Base-by-base conservation (phyloP, 2,113 vertebrate genomes). In the Engystomops pustulosus region DNA sequence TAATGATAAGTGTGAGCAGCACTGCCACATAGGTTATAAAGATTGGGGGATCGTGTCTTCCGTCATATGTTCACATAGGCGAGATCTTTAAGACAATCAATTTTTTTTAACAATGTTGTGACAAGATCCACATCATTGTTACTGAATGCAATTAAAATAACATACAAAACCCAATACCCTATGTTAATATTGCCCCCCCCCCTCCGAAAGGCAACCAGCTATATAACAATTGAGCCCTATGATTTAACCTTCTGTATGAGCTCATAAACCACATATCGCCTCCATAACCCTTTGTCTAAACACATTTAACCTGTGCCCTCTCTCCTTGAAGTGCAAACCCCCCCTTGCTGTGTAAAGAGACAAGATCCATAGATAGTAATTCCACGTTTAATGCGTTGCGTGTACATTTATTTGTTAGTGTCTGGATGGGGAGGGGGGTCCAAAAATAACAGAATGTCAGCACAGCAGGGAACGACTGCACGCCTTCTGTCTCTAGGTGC, bases 401-500 rank as follows among this genome's bases (percentile, higher is more conserved):
- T 47, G 38, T 47, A 47, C 58, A 18, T 80, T 80, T 80, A 80
- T 80, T 45, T 80, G 60, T 83, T 83, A 75, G 58, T 76, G 55
- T 27, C 70, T 67, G 27, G 11, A 76, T 83, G 75, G 49, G 75
- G 79, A 65, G 65, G 3, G 79, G 75, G 65, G 3, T 55, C 72
- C 45, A 58, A 53, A 72, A 85, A 85, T 70, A 79, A 68, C 41
- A 32, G 47, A 85, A 79, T 79, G 74, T 85, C 75, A 70, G 75
- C 83, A 70, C 83, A 79, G 83, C 18, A 70, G 74, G 83, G 83
- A 78, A 85, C 25, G 75, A 45, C 55, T 38, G 45, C 17, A 65
- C 30, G 18, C 49, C 65, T 53, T 53, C 47, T 30, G 44, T 81
- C 83, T 76, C 70, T 51, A 88, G 85, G 86, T 82, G 81, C 81